Evolutionary conservation across 2,113 vertebrate genomes (phyloP).

Genomic region (Pogona vitticeps): DNA sequence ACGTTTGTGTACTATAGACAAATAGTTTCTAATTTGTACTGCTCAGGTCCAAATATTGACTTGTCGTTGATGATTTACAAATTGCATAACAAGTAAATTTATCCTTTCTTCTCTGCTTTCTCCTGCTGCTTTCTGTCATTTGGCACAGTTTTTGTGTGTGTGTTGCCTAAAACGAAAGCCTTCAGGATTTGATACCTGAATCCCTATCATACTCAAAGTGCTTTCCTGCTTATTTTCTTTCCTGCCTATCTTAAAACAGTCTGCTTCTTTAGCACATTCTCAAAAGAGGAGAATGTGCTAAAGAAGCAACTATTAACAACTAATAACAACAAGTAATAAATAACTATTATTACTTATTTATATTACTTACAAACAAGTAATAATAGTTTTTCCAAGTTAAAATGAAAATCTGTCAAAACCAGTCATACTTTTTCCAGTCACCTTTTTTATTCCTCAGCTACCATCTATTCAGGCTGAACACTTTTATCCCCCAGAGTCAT

Average conservation of each 20-base stretch:
- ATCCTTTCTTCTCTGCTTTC: neutral
- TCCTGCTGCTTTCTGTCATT: neutral
- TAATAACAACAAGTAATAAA: neutral
- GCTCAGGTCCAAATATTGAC: neutral
- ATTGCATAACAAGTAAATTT: neutral
- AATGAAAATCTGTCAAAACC: neutral
- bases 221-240: neutral
- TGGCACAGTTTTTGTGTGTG: neutral
- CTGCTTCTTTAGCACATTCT: neutral
- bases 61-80: neutral
- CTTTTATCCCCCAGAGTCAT: too few species aligned
- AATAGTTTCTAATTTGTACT: neutral
- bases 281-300: neutral
- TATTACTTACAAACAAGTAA: too few species aligned
- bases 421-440: neutral
- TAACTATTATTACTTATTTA: too few species aligned
- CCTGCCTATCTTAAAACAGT: neutral
- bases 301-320: too few species aligned
- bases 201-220: neutral
- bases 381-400: too few species aligned
- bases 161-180: neutral
- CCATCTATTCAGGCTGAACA: too few species aligned
- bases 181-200: neutral
- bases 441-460: neutral
- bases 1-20: neutral